Evolutionary conservation across 2,113 vertebrate species (phyloP), one percentile per base, ranked within the genome.

Genomic region (Columba livia): DNA sequence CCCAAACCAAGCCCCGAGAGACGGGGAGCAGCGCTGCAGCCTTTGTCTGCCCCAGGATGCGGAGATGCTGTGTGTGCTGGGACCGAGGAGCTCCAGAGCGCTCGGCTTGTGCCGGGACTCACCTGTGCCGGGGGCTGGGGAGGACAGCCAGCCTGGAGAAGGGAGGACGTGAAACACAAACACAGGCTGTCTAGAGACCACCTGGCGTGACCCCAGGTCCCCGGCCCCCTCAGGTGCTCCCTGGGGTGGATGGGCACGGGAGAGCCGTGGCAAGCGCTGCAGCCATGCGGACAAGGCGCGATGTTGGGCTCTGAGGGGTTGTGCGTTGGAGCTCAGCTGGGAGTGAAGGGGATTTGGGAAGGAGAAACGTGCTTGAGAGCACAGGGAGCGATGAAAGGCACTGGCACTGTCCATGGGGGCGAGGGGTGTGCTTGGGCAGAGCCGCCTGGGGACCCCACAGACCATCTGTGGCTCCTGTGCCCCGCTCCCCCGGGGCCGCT

Each of bases 391-490:
- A 31, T 1, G 4, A 42, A 80, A 93, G 85, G 89, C 81, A 48
- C 78, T 70, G 18, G 0, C 2, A 2, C 88, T 67, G 10, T 36
- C 85, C 21, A 11, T 0, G 0, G 50, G n/a, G 38, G 8, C 4
- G 12, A 77, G 36, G 34, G 88, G 23, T 0, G 0, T 25, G 72
- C 13, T 0, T 13, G n/a, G 18, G 23, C 57, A 53, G 62, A 58
- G 18, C 36, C 0, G 0, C 25, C 66, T 62, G 42, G 73, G 47
- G 47, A 66, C 53, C 28, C 60, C n/a, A 19, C 25, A 48, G 29
- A 31, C 73, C 0, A 0, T 5, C 8, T 3, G 42, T 3, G 2
- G 40, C 0, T 0, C 42, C 50, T 1, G 0, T 51, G 56, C 21
- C 77, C 11, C 56, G 3, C 2, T 2, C 32, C 25, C 31, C 3